Conservation (phyloP, 2,888 invertebrate genomes). For the Caenorhabditis sp. region DNA sequence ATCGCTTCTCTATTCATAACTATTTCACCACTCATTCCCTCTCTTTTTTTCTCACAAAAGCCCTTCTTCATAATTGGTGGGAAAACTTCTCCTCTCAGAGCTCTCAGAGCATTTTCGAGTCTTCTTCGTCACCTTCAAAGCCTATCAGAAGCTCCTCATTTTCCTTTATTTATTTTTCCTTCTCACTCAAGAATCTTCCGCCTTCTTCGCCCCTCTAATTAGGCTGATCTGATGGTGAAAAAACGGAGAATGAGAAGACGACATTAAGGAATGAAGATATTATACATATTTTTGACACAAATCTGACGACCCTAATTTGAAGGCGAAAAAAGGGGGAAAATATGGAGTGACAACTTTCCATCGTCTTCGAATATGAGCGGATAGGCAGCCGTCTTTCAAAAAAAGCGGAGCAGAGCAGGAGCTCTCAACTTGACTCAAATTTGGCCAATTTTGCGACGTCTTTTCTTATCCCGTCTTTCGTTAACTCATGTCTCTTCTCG, state of each 20-base stretch:
- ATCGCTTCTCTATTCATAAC: constrained; percentile 24
- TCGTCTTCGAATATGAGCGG: constrained; percentile 32
- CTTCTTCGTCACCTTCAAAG: constrained; percentile 2
- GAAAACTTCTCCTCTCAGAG: constrained; percentile 36
- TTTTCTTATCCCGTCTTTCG: constrained; percentile 5
- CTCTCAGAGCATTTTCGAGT: constrained; percentile 17
- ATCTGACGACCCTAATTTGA: constrained; percentile 54
- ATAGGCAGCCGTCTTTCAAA: constrained; percentile 2
- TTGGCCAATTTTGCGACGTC: constrained; percentile 48
- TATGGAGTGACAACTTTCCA: neutral
- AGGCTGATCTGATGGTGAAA: constrained; percentile 3
- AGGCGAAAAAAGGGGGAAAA: constrained; percentile 21
- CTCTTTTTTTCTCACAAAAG: constrained; percentile 31
- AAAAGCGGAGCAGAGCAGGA: neutral
- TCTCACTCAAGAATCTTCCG: constrained; percentile 27
- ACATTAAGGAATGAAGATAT: constrained; percentile 33
- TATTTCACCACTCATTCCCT: constrained; percentile 20
- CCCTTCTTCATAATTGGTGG: constrained; percentile 55
- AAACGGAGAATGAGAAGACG: constrained; percentile 13
- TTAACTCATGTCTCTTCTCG: constrained; percentile 16
- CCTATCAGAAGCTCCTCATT: constrained; percentile 22
- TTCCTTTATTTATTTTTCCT: constrained; percentile 7
- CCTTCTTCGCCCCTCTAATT: constrained; percentile 40
- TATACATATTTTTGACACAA: constrained; percentile 19
- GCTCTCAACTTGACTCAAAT: constrained; percentile 44